Percentiles rank a stretch among this genome's conserved stretches.
These are phyloP conservation scores for Danio jaintianensis DNA, from an alignment of 2,797 vertebrate species.

Conservation along the genomic window DNA sequence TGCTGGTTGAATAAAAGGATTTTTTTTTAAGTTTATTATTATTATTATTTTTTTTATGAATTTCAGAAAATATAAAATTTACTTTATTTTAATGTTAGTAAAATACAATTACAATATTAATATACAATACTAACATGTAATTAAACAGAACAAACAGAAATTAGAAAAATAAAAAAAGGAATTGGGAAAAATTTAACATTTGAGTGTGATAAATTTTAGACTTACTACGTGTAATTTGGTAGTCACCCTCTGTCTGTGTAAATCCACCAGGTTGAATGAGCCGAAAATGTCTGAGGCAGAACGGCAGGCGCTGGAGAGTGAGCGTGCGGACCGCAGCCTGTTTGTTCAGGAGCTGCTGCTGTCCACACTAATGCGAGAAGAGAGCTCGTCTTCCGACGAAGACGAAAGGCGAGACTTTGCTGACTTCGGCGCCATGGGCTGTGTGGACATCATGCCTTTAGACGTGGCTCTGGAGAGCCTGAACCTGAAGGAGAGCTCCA, in stretches of 20 bases:
- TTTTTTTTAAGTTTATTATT: too few species aligned
- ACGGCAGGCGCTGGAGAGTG: slow-evolving; percentile 93
- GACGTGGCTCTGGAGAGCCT: slow-evolving; percentile 99
- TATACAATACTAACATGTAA: too few species aligned
- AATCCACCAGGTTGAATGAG: slow-evolving; percentile 89
- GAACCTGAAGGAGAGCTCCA: slow-evolving; percentile 95
- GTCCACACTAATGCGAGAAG: slow-evolving; percentile 95
- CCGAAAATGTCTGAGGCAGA: slow-evolving; percentile 96
- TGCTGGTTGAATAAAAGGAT: too few species aligned
- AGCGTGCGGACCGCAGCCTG: slow-evolving; percentile 94
- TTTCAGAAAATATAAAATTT: too few species aligned
- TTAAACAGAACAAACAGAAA: too few species aligned
- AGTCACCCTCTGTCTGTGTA: background rate
- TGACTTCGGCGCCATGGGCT: slow-evolving; percentile 99
- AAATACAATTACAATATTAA: too few species aligned
- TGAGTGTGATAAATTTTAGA: background rate
- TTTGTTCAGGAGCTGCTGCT: slow-evolving; percentile 97
- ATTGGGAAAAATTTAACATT: background rate
- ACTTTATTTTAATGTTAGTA: too few species aligned
- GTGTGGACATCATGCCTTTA: slow-evolving; percentile 99
- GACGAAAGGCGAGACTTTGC: slow-evolving; percentile 94
- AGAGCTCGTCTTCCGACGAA: slow-evolving; percentile 98
- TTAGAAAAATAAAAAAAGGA: too few species aligned
- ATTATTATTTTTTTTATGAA: too few species aligned
- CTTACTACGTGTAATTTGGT: background rate